Evolutionary conservation across 2,113 vertebrate genomes (phyloP).

Genomic region (Smithornis capensis): DNA sequence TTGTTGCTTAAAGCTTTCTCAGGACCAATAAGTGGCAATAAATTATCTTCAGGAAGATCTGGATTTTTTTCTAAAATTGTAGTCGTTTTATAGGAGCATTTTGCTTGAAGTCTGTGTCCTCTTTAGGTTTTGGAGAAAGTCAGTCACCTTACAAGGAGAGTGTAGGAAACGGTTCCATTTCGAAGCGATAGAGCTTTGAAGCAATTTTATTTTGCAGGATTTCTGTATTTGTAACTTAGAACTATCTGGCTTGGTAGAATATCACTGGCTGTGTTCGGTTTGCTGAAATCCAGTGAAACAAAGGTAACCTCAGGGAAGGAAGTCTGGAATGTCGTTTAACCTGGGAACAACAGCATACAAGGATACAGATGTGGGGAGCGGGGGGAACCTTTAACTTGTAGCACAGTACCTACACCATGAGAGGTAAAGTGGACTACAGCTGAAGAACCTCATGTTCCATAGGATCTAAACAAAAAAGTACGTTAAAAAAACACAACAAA

Average conservation of each 20-base stretch:
- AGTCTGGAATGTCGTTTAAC: background rate
- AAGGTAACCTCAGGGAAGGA: conserved; percentile 54
- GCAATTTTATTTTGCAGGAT: background rate
- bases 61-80: conserved; percentile 32
- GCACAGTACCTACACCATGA: background rate
- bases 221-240: background rate
- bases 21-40: conserved; percentile 58
- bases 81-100: conserved; percentile 41
- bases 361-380: background rate
- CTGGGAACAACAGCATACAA: background rate
- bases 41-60: conserved; percentile 29
- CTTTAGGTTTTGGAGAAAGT: background rate
- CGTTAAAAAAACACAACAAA: background rate
- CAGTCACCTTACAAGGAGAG: background rate
- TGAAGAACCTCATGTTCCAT: background rate
- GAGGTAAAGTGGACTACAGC: background rate
- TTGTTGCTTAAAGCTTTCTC: conserved; percentile 56
- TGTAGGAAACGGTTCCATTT: background rate
- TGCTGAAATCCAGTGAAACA: background rate
- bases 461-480: background rate
- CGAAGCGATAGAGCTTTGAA: background rate
- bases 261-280: background rate
- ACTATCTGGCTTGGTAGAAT: background rate
- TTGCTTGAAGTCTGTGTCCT: conserved; percentile 4
- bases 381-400: background rate